Percentiles rank a stretch among this genome's conserved stretches.
Evolutionary conservation across 2,797 vertebrate genomes (phyloP).

Genomic region (Megaceryle alcyon): DNA sequence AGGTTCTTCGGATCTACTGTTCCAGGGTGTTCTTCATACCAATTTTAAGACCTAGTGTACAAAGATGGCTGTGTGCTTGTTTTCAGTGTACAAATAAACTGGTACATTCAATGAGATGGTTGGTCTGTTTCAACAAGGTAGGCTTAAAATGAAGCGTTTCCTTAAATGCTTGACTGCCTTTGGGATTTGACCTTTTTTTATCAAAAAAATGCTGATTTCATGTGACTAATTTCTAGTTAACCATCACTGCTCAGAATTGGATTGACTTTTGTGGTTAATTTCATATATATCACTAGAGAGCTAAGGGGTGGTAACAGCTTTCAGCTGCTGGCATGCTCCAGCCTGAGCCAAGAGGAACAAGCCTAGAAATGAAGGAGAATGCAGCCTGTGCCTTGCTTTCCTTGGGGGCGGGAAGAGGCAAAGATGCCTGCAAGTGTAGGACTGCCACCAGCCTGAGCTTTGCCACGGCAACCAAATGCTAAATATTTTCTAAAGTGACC

Average conservation of each 20-base stretch:
- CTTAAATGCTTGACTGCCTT: neutral
- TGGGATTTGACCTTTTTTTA: neutral
- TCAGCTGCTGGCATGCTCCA: neutral
- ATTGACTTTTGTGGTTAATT: neutral
- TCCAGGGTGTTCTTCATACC: neutral
- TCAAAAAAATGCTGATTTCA: neutral
- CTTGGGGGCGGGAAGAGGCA: neutral
- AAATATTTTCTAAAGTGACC: neutral
- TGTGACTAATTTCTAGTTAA: neutral
- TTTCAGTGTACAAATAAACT: neutral
- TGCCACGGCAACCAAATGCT: neutral
- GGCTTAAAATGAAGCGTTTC: neutral
- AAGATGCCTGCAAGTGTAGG: neutral
- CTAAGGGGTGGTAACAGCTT: neutral
- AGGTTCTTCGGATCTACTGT: neutral
- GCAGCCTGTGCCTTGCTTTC: neutral
- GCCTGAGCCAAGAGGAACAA: neutral
- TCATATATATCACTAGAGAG: neutral
- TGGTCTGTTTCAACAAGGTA: neutral
- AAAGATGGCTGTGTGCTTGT: neutral
- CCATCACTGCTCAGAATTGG: neutral
- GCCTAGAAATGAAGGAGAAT: neutral
- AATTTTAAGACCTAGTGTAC: neutral
- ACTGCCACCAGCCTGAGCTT: neutral
- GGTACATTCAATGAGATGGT: neutral